Conservation (phyloP, 1,140 invertebrate genomes). For the Cydia pomonella region DNA sequence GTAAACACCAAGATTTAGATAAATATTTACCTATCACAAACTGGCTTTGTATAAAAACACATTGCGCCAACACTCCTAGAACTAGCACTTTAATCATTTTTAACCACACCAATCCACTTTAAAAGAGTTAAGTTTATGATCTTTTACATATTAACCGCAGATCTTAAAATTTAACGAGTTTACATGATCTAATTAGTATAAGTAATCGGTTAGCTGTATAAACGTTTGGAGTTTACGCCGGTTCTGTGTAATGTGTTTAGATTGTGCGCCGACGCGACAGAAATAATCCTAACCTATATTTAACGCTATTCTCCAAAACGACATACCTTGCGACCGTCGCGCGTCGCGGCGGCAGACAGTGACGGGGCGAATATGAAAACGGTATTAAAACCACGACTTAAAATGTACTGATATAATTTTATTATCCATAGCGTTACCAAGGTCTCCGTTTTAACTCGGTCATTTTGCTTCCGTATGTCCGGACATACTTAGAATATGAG, state of each 20-base stretch:
- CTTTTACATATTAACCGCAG: slow-evolving; percentile 19
- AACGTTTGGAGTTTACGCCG: slow-evolving; percentile 58
- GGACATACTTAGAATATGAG: no score
- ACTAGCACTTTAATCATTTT: slow-evolving; percentile 15
- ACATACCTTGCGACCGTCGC: slow-evolving; percentile 62
- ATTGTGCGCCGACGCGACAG: slow-evolving; percentile 56
- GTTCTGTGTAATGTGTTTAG: slow-evolving; percentile 64
- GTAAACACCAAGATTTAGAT: background rate
- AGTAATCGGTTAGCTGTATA: slow-evolving; percentile 49
- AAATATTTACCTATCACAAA: slow-evolving; percentile 27
- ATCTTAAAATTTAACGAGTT: slow-evolving; percentile 45
- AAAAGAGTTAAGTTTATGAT: slow-evolving; percentile 26
- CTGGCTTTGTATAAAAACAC: background rate
- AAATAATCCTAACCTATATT: slow-evolving; percentile 75
- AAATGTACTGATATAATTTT: no score
- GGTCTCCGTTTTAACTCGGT: no score
- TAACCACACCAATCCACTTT: background rate
- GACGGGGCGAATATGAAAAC: background rate
- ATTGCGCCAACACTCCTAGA: slow-evolving; percentile 4
- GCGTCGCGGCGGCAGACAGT: slow-evolving; percentile 35
- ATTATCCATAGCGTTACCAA: no score
- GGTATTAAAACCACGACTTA: no score
- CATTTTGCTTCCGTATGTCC: no score
- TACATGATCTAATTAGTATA: slow-evolving; percentile 43
- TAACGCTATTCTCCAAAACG: slow-evolving; percentile 74